Percentiles rank a stretch among this genome's conserved stretches.
These are phyloP conservation scores for Nematostella vectensis DNA, from an alignment of 92 coral and sea anemone species.

Conservation along the genomic window DNA sequence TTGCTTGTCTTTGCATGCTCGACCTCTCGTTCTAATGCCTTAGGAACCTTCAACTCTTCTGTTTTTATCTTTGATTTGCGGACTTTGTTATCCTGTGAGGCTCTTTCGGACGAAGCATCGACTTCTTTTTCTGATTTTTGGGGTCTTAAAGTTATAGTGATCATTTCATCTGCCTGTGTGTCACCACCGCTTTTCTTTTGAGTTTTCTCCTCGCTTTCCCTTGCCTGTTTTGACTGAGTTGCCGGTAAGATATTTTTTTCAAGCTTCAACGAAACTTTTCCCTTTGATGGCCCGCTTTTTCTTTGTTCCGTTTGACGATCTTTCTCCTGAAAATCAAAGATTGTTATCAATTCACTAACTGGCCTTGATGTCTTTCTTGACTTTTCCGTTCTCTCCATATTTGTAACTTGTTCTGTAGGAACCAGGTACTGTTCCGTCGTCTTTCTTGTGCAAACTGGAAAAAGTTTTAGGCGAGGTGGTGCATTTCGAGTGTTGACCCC, in stretches of 20 bases:
- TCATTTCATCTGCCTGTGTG: constrained; percentile 8
- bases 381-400: constrained; percentile 11
- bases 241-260: background rate
- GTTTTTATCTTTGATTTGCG: no score
- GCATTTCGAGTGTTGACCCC: no score
- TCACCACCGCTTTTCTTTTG: background rate
- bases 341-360: constrained; percentile 26
- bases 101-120: background rate
- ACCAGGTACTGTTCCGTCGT: background rate
- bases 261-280: background rate
- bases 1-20: background rate
- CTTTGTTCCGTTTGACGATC: constrained; percentile 15
- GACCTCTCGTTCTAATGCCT: constrained; percentile 4
- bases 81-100: no score
- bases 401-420: background rate
- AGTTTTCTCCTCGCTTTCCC: no score
- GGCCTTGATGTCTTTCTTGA: constrained; percentile 19
- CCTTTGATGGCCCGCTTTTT: constrained; percentile 27
- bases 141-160: constrained; percentile 9
- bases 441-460: background rate
- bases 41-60: constrained; percentile 3
- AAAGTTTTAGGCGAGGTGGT: no score
- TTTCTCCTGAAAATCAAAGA: constrained; percentile 23
- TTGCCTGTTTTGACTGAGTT: no score
- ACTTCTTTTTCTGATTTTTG: background rate